These are phyloP conservation scores for Calameuta filiformis DNA, from an alignment of 2,888 invertebrate species.

Conservation along the genomic window DNA sequence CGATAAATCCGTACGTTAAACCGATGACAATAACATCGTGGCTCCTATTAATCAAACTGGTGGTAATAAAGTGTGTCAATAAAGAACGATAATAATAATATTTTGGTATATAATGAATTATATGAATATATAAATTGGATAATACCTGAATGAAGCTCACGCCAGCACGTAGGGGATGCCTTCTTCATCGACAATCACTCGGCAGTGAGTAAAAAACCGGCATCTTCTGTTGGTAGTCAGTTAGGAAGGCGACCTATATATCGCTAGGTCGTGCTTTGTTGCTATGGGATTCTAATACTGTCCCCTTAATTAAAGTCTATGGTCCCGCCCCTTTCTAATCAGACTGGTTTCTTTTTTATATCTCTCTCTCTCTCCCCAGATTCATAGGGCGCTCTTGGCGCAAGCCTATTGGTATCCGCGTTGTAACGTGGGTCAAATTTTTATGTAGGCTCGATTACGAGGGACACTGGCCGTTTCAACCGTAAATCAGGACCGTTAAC, in stretches of 20 bases:
- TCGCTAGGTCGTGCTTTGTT: constrained; percentile 62
- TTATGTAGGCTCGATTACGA: constrained; percentile 9
- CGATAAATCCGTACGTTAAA: constrained; percentile 20
- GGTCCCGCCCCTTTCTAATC: constrained; percentile 14
- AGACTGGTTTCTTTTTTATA: neutral
- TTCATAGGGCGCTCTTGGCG: constrained; percentile 35
- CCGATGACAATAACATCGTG: constrained; percentile 28
- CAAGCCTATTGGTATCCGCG: constrained; percentile 39
- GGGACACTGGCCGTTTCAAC: constrained; percentile 38
- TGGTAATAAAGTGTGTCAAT: constrained; percentile 49
- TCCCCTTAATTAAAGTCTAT: constrained; percentile 15
- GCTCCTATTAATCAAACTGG: constrained; percentile 37
- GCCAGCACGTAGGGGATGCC: constrained; percentile 65
- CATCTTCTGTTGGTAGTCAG: constrained; percentile 66
- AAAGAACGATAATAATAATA: constrained; percentile 57
- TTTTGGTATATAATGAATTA: constrained; percentile 63
- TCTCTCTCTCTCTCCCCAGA: constrained; percentile 24
- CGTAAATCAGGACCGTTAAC: constrained; percentile 6
- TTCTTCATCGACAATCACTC: constrained; percentile 66
- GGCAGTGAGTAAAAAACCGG: constrained; percentile 65
- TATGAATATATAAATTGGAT: constrained; percentile 71
- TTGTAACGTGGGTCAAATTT: constrained; percentile 21
- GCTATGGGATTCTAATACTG: constrained; percentile 60
- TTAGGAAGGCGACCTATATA: constrained; percentile 65
- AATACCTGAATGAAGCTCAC: constrained; percentile 71